These are phyloP conservation scores for Leucoraja ocellata DNA, from an alignment of 2,797 vertebrate genomes.

Conservation along the genomic window DNA sequence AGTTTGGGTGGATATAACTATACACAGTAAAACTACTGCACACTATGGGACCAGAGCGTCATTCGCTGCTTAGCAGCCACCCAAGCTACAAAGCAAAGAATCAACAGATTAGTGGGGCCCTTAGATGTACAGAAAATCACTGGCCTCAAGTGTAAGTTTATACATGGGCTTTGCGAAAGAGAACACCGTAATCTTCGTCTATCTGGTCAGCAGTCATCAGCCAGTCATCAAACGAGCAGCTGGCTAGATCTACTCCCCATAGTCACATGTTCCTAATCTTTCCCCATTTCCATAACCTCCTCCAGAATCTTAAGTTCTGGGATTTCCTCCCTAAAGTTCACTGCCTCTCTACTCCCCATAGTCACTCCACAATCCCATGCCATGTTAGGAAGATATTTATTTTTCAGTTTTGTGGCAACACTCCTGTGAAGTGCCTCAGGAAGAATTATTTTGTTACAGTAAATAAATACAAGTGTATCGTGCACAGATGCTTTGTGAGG, in stretches of 20 bases:
- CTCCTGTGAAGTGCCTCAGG: neutral
- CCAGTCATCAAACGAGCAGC: neutral
- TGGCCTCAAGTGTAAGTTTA: fast-evolving
- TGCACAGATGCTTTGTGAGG: neutral
- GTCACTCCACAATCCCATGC: too few species aligned
- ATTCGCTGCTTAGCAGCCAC: neutral
- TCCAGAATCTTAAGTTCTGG: neutral
- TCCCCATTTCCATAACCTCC: neutral
- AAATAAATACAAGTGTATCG: neutral
- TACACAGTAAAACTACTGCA: too few species aligned
- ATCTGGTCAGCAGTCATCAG: neutral
- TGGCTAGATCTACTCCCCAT: too few species aligned
- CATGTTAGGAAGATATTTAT: too few species aligned
- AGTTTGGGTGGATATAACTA: neutral
- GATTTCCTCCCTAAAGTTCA: neutral
- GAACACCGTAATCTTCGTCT: too few species aligned
- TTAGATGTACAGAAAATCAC: neutral
- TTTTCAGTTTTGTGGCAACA: neutral
- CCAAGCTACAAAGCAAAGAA: neutral
- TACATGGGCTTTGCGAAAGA: neutral
- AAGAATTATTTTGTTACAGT: neutral
- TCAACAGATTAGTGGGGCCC: neutral
- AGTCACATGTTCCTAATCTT: neutral
- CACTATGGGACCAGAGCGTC: neutral
- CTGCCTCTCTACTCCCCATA: neutral